These are phyloP conservation scores for Galerucella nymphaeae DNA, from an alignment of 2,888 invertebrate species.

Conservation along the genomic window DNA sequence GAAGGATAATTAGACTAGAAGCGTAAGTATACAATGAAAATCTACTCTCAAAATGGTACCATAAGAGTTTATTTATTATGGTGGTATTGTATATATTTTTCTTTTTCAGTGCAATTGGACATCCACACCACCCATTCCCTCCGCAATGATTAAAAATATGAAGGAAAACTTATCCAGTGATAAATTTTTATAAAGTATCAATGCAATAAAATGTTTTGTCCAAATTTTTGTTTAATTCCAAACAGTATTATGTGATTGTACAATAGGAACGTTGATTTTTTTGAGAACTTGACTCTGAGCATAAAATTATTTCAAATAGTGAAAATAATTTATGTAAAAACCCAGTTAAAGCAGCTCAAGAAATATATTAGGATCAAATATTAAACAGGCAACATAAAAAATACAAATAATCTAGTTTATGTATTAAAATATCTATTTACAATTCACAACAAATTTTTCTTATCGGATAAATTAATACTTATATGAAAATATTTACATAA, in stretches of 20 bases:
- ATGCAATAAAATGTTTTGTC: constrained; percentile 6
- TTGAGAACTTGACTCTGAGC: neutral
- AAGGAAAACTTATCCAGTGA: neutral
- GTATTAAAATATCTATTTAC: neutral
- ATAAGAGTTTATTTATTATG: neutral
- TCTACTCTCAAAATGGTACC: too few relatives aligned
- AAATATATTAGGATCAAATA: too few relatives aligned
- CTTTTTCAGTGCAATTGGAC: constrained; percentile 68
- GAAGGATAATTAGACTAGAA: constrained; percentile 69
- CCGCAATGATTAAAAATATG: constrained; percentile 59
- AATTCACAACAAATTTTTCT: neutral
- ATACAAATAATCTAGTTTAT: neutral
- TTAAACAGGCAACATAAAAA: neutral
- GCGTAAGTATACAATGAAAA: constrained; percentile 66
- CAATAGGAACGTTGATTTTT: neutral
- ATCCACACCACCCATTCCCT: constrained; percentile 72
- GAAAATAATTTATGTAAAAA: too few relatives aligned
- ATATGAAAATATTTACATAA: neutral
- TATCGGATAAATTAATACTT: neutral
- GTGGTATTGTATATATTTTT: constrained; percentile 6
- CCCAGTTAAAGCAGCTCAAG: too few relatives aligned
- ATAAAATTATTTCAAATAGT: too few relatives aligned
- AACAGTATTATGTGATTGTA: neutral
- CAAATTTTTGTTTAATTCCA: neutral
- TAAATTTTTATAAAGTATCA: neutral